Evolutionary conservation across 2,113 vertebrate species (phyloP).

Genomic region (Penelope pileata): DNA sequence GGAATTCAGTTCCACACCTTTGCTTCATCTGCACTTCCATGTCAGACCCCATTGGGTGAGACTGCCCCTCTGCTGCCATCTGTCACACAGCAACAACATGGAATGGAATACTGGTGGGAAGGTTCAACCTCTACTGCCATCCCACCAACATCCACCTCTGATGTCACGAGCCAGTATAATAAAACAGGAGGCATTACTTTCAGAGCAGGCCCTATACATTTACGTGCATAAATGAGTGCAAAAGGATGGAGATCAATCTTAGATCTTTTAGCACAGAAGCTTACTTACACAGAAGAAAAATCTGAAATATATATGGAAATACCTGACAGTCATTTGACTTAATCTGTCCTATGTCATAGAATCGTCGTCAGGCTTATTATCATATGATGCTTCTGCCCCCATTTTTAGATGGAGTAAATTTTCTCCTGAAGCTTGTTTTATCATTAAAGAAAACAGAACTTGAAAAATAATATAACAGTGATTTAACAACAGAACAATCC

Average conservation of each 20-base stretch:
- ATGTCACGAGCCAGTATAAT: no score
- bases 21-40: no score
- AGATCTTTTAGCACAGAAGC: not conserved
- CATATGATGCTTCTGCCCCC: constrained; percentile 19
- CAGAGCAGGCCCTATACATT: not conserved
- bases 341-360: constrained; percentile 31
- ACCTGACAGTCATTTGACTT: constrained; percentile 35
- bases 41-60: no score
- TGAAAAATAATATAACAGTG: not conserved
- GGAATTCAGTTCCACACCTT: no score
- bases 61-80: no score
- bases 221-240: not conserved
- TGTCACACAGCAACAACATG: no score
- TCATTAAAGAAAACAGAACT: constrained; percentile 28
- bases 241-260: not conserved
- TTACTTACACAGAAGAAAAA: not conserved
- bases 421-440: not conserved
- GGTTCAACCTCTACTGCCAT: no score
- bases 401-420: constrained; percentile 27
- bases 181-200: no score
- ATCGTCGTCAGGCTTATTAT: constrained; percentile 33
- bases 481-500: not conserved
- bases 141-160: no score
- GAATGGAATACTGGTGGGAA: no score
- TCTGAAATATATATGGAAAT: not conserved